A percentile compares a stretch with the other conserved stretches of the same genome.
phyloP scores from a whole-genome alignment of 2,113 vertebrate genomes.

The Callospermophilus lateralis region DNA sequence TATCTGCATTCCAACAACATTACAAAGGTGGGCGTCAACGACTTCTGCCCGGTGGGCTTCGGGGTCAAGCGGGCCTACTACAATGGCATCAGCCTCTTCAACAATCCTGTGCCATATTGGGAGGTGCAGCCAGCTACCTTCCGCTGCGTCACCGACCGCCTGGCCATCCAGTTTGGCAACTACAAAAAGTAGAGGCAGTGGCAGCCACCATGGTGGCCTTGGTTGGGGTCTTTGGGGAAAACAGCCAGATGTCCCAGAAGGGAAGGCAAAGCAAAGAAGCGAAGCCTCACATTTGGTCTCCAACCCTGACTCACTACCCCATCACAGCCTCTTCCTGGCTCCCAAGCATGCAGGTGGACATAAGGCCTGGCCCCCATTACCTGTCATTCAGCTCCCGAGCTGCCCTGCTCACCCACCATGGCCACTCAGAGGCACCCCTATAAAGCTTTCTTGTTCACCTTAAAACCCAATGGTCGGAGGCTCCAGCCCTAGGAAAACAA shows the following conservation, averaged over 20 bases:
- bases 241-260: not conserved
- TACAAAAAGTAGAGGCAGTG: conserved; percentile 92
- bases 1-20: conserved; percentile 95
- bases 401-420: not conserved
- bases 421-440: not conserved
- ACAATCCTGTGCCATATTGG: conserved; percentile 95
- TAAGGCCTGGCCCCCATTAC: conserved; percentile 6
- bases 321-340: not conserved
- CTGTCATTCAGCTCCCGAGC: not conserved
- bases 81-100: conserved; percentile 94
- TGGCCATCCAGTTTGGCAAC: conserved; percentile 95
- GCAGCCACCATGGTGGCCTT: not conserved
- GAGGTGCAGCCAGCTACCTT: conserved; percentile 94
- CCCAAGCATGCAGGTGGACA: not conserved
- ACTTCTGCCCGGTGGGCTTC: conserved; percentile 93
- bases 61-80: conserved; percentile 94
- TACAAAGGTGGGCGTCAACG: conserved; percentile 89
- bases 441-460: not conserved
- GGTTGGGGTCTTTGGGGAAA: not conserved
- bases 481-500: not conserved
- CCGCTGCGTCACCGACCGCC: conserved; percentile 92
- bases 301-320: not conserved
- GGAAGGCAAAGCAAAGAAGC: not conserved
- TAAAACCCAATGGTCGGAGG: not conserved
- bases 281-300: not conserved